Evolutionary conservation across 2,797 vertebrate genomes (phyloP).

Genomic region (Chelmon rostratus): DNA sequence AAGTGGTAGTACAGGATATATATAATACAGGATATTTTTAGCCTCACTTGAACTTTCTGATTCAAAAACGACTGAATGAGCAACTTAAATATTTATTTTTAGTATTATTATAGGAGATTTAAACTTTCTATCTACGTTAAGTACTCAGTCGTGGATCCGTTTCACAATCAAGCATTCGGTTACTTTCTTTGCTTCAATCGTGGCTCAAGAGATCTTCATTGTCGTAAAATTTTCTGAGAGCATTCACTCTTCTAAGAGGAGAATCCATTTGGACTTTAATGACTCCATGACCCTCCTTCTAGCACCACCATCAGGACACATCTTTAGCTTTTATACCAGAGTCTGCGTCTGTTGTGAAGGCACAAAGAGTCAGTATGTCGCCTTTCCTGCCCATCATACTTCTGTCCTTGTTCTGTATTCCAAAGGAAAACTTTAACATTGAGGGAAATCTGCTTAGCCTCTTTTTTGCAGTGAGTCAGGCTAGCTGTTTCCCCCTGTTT

Average conservation of each 20-base stretch:
- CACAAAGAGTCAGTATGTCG: background rate
- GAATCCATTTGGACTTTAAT: too few species aligned
- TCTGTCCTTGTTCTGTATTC: background rate
- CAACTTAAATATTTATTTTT: too few species aligned
- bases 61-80: too few species aligned
- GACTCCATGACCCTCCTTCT: too few species aligned
- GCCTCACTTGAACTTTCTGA: too few species aligned
- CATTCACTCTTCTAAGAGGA: background rate
- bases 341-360: too few species aligned
- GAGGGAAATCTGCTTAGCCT: background rate
- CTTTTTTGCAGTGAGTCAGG: background rate
- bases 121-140: too few species aligned
- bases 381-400: background rate
- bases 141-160: background rate
- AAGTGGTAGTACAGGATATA: constrained; percentile 16
- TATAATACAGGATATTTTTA: too few species aligned
- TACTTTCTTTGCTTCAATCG: background rate
- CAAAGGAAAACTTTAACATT: background rate
- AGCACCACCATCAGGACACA: too few species aligned
- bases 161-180: background rate
- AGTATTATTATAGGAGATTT: too few species aligned
- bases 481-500: too few species aligned
- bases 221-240: background rate
- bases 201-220: background rate
- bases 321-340: too few species aligned